Evolutionary conservation across 2,113 vertebrate genomes (phyloP).

Genomic region (Lepus americanus): DNA sequence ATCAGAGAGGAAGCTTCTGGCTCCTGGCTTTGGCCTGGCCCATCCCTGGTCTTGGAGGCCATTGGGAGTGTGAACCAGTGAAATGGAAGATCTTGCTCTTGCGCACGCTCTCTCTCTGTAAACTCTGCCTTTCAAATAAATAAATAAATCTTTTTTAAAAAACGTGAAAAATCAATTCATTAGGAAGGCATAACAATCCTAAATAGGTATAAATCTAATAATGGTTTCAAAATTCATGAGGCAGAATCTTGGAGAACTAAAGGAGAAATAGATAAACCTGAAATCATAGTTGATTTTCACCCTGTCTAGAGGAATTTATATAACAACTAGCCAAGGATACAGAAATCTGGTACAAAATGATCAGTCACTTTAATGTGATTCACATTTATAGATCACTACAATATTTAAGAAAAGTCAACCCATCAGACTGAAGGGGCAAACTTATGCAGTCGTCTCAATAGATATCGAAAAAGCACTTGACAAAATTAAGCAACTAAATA

Average conservation of each 20-base stretch:
- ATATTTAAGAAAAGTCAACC: not conserved
- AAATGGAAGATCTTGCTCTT: no score
- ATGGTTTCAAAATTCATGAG: not conserved
- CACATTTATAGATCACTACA: not conserved
- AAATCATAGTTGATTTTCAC: not conserved
- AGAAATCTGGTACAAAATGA: not conserved
- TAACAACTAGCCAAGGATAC: not conserved
- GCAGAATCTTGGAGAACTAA: not conserved
- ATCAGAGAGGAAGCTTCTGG: no score
- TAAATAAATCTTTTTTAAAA: no score
- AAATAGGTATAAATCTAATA: not conserved
- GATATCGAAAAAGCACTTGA: not conserved
- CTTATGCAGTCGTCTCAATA: not conserved
- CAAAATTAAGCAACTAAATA: not conserved
- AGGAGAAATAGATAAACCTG: not conserved
- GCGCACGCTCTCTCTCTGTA: no score
- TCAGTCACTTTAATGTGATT: not conserved
- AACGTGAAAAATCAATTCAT: not conserved
- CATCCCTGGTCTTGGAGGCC: no score
- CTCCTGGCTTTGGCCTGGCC: no score
- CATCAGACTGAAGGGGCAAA: not conserved
- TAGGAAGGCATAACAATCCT: not conserved
- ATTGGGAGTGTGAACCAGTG: no score
- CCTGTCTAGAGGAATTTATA: not conserved
- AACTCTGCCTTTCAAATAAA: no score